These are phyloP conservation scores for Nothocercus nigrocapillus DNA, from an alignment of 2,113 vertebrate genomes.

Conservation along the genomic window DNA sequence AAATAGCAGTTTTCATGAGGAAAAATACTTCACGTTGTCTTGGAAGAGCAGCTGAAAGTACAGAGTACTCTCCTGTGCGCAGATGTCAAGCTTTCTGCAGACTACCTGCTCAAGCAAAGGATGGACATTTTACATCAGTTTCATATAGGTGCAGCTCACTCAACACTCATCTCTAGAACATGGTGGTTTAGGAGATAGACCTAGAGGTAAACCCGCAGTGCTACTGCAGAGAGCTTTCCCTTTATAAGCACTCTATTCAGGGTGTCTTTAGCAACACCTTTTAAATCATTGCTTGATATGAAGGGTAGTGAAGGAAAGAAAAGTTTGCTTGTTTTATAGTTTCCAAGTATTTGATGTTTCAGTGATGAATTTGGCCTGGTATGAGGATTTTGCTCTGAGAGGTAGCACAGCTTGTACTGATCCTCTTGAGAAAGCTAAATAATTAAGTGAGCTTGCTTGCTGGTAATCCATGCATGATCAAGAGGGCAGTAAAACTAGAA, in stretches of 20 bases:
- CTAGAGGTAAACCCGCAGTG: background rate
- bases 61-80: background rate
- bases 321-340: background rate
- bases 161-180: background rate
- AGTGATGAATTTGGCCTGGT: background rate
- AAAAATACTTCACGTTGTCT: background rate
- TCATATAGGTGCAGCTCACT: background rate
- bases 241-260: background rate
- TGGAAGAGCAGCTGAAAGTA: background rate
- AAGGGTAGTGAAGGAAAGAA: background rate
- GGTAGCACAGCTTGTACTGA: background rate
- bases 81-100: background rate
- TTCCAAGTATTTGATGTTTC: background rate
- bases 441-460: background rate
- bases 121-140: background rate
- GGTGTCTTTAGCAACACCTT: background rate
- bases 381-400: background rate
- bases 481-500: background rate
- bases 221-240: background rate
- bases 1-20: background rate
- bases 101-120: background rate
- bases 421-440: background rate
- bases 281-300: background rate
- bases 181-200: background rate
- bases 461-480: background rate